Base-by-base conservation (phyloP, 2,113 vertebrate species). In the Nibea albiflora region DNA sequence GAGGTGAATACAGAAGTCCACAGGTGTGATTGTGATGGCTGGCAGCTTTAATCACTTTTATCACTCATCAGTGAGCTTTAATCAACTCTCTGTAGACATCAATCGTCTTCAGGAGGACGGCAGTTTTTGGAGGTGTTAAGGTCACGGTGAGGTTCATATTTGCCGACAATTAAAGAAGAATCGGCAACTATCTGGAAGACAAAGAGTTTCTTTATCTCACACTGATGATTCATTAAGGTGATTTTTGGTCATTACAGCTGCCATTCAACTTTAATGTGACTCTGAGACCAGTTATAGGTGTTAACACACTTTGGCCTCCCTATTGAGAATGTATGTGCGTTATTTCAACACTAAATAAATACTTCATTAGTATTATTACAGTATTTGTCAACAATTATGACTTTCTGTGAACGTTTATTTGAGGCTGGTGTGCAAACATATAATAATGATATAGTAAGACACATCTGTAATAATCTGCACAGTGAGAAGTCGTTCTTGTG, bases 41-140 rank as follows among this genome's bases (percentile, higher is more conserved):
- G 35, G 52, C 52, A 66, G 39, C 71, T 64, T 80, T 83, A 58
- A 78, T 90, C 78, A 77, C 28, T 26, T 76, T 58, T 2, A 44
- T 83, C 72, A 52, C 44, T 71, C 19, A 57, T 58, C 74, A 73
- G 3, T 56, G 19, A 67, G 19, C 78, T 16, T 83, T 47, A 61
- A 77, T 90, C 72, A 80, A 4, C 22, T 10, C 10, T 22, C 39
- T 73, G 28, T 14, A 5, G 53, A 73, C 60, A 44, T 83, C 74
- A 74, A 56, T 82, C 85, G 74, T 64, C 60, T 67, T 44, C 66
- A 64, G 19, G 5, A 54, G 42, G n/a, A 54, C 57, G 39, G 52
- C 47, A 19, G 57, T 56, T 47, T 69, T 58, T 22, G 5, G 26
- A 58, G 46, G 28, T 69, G 83, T 80, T 64, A 71, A 76, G 58